These are phyloP conservation scores for Neotoxoptera formosana DNA, from an alignment of 1,140 invertebrate species.

Conservation along the genomic window DNA sequence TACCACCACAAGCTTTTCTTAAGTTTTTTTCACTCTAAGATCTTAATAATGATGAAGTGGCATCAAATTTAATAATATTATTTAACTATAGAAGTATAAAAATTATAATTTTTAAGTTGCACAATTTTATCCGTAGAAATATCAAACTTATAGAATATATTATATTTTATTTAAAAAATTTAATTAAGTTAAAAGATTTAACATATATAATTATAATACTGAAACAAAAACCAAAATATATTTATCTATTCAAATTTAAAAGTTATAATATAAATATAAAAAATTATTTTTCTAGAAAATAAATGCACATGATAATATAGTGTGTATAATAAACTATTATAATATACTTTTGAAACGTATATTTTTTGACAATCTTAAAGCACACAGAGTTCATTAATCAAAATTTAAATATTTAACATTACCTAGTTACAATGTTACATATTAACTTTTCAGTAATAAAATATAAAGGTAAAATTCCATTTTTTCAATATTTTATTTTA, in stretches of 20 bases:
- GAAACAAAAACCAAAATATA: neutral
- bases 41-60: neutral
- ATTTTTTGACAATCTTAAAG: neutral
- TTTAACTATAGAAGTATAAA: neutral
- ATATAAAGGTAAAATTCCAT: neutral
- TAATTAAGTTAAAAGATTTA: neutral
- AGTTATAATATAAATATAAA: neutral
- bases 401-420: neutral
- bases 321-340: too few relatives aligned
- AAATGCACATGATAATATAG: neutral
- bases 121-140: neutral
- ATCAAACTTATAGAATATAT: neutral
- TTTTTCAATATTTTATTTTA: neutral
- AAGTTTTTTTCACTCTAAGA: slow-evolving; percentile 86
- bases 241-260: slow-evolving; percentile 18
- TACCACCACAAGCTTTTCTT: slow-evolving; percentile 86
- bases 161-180: slow-evolving; percentile 10
- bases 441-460: neutral
- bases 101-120: slow-evolving; percentile 12
- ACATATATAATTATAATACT: neutral
- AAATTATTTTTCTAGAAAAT: slow-evolving; percentile 30
- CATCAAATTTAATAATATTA: neutral
- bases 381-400: neutral
- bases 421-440: neutral
- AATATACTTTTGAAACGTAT: neutral